A percentile compares a stretch with the other conserved stretches of the same genome.
Evolutionary conservation across 2,113 vertebrate genomes (phyloP).

Genomic region (Aepyceros melampus): DNA sequence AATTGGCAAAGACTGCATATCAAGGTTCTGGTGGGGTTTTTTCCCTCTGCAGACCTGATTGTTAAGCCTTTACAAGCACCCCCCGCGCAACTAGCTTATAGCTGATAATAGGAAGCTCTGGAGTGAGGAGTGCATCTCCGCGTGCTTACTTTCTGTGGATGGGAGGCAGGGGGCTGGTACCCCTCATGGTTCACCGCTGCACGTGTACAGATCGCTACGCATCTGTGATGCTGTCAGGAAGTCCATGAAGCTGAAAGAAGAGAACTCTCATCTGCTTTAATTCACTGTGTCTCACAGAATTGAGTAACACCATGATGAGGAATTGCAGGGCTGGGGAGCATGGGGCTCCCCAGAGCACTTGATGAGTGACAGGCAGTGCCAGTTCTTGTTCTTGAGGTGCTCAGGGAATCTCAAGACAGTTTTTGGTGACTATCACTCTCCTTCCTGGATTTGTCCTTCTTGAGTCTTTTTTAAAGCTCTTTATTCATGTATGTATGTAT

Average conservation of each 20-base stretch:
- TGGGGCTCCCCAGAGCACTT: neutral
- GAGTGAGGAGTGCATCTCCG: neutral
- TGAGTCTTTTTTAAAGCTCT: neutral
- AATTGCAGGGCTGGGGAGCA: neutral
- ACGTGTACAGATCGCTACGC: neutral
- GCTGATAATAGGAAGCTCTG: neutral
- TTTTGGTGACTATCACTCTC: neutral
- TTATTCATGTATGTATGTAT: neutral
- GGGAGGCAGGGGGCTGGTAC: neutral
- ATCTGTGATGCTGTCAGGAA: neutral
- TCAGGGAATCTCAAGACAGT: neutral
- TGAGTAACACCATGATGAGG: neutral
- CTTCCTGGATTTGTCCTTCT: neutral
- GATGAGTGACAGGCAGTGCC: neutral
- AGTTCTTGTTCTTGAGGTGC: neutral
- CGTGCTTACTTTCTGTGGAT: neutral
- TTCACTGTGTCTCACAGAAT: neutral
- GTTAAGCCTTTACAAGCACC: neutral
- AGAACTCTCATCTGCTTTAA: neutral
- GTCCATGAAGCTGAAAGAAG: neutral
- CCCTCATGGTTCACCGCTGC: neutral
- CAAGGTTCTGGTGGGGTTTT: neutral
- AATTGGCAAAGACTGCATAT: neutral
- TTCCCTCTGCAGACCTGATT: neutral
- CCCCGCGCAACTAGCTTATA: neutral